Conservation (phyloP, 2,888 invertebrate species). For the Polymixis lichenea region DNA sequence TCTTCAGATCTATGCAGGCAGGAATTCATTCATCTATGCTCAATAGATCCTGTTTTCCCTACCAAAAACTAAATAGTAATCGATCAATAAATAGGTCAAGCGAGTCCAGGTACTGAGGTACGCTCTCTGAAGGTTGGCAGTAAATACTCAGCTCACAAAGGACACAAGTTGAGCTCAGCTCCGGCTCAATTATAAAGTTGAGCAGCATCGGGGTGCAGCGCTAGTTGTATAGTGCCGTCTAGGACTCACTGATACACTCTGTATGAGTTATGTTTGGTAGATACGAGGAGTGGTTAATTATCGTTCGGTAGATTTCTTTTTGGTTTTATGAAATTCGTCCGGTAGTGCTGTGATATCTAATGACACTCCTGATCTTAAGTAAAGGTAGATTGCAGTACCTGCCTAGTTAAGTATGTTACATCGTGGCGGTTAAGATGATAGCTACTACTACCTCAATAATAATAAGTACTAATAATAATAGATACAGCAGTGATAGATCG, state of each 20-base stretch:
- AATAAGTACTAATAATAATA: background rate
- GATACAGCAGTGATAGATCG: too few species aligned
- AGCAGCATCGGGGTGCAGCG: constrained; percentile 22
- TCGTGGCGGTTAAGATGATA: background rate
- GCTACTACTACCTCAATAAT: background rate
- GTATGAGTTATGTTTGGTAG: background rate
- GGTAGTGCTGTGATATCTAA: background rate
- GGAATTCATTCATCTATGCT: background rate
- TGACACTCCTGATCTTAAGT: too few species aligned
- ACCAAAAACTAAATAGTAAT: background rate
- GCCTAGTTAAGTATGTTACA: background rate
- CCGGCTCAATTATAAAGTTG: constrained; percentile 71
- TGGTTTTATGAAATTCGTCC: background rate
- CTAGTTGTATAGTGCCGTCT: constrained; percentile 16
- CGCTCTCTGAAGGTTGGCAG: constrained; percentile 25
- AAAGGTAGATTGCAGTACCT: background rate
- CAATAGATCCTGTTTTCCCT: background rate
- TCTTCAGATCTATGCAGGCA: background rate
- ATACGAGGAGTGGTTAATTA: background rate
- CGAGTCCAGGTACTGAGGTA: constrained; percentile 38
- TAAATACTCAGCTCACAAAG: constrained; percentile 60
- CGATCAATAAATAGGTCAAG: constrained; percentile 45
- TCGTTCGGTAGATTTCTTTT: background rate
- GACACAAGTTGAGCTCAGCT: constrained; percentile 61
- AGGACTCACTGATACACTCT: background rate